Conservation (phyloP, 2,888 invertebrate species). For the Trachelus troglodyta region DNA sequence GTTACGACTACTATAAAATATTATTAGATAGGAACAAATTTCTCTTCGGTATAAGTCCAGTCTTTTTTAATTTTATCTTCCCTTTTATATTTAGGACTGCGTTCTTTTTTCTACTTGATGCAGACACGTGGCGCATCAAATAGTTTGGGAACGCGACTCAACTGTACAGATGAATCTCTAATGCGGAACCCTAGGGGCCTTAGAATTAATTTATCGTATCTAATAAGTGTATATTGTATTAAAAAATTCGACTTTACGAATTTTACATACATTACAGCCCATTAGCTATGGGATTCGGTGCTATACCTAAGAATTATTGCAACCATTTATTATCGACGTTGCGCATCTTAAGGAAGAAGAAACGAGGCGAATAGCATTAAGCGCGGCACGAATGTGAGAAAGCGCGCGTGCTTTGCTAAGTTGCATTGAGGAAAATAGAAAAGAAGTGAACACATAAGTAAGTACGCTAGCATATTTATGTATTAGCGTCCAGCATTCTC, state of each 20-base stretch:
- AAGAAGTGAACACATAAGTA: neutral
- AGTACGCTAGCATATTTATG: neutral
- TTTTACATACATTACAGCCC: neutral
- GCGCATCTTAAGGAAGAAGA: neutral
- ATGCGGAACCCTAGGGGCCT: constrained; percentile 47
- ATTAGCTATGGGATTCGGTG: constrained; percentile 1
- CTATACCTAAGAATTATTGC: neutral
- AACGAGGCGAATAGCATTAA: neutral
- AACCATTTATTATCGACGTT: neutral
- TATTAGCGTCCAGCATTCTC: neutral
- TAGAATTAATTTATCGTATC: constrained; percentile 19
- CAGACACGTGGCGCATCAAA: neutral
- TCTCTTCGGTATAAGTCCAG: constrained; percentile 10
- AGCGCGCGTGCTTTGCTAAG: neutral
- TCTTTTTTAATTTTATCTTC: neutral
- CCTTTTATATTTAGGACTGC: neutral
- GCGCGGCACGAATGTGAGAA: neutral
- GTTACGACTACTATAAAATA: constrained; percentile 16
- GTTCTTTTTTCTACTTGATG: neutral
- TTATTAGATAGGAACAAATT: constrained; percentile 32
- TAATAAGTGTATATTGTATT: neutral
- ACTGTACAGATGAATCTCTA: constrained; percentile 5
- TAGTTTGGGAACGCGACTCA: neutral
- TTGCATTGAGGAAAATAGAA: neutral
- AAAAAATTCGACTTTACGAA: neutral